A percentile compares a stretch with the other conserved stretches of the same genome.
Conservation (phyloP, 2,888 invertebrate genomes). For the Standfussiana lucernea region DNA sequence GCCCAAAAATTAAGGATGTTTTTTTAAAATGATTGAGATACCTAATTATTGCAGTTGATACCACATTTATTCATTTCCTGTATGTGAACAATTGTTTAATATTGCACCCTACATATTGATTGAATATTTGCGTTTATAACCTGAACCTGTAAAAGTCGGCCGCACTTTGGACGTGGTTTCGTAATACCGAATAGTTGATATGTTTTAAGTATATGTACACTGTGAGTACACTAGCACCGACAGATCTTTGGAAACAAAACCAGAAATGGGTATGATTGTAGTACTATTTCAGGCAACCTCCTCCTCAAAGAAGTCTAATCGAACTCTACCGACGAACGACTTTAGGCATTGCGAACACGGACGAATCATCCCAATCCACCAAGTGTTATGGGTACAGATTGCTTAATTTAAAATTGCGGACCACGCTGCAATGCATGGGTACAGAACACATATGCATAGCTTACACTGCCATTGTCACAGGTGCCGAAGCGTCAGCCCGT, state of each 20-base stretch:
- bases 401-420: constrained; percentile 9
- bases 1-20: constrained; percentile 10
- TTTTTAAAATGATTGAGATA: constrained; percentile 6
- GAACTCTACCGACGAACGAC: neutral
- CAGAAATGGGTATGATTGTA: neutral
- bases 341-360: neutral
- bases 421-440: neutral
- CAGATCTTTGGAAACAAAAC: neutral
- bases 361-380: neutral
- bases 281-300: neutral
- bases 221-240: neutral
- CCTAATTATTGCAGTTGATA: neutral
- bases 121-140: constrained; percentile 8
- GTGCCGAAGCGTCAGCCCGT: neutral
- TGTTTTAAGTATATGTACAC: neutral
- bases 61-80: neutral
- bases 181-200: neutral
- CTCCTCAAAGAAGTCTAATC: neutral
- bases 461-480: neutral
- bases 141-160: neutral
- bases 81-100: neutral
- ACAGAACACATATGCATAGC: neutral
- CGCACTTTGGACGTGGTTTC: neutral
- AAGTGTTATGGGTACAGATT: neutral
- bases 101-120: constrained; percentile 35